Evolutionary conservation across 37 sponge, comb jelly and placozoan species (phyloP).

Genomic region (Theonella swinhoei): DNA sequence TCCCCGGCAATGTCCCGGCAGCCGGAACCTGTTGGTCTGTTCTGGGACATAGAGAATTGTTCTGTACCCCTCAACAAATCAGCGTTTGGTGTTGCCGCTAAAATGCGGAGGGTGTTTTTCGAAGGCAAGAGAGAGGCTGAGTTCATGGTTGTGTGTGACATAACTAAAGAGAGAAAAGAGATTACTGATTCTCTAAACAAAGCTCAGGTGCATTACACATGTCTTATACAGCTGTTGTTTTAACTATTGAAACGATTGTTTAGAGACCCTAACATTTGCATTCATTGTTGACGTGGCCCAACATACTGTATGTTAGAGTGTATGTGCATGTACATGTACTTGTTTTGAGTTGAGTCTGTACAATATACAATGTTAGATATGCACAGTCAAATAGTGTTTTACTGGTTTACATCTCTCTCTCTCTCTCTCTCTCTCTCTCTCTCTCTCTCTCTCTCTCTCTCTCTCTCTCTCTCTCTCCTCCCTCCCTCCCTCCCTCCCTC

Average conservation of each 20-base stretch:
- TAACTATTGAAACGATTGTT: background rate
- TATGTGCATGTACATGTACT: constrained; percentile 36
- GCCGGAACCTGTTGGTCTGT: constrained; percentile 86
- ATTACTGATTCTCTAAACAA: constrained; percentile 75
- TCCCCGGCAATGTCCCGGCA: background rate
- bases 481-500: background rate
- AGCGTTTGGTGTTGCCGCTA: constrained; percentile 66
- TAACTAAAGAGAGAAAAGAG: constrained; percentile 73
- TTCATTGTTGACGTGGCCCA: background rate
- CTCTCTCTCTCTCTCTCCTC: background rate
- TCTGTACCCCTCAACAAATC: constrained; percentile 70
- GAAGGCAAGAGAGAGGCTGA: constrained; percentile 86
- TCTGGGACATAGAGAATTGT: constrained; percentile 96
- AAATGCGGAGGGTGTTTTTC: constrained; percentile 75
- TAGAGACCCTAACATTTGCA: background rate
- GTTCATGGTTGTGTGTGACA: constrained; percentile 94
- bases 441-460: constrained; percentile 20
- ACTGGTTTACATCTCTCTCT: background rate
- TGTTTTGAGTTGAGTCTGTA: too few relatives aligned
- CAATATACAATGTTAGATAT: background rate
- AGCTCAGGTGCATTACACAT: constrained; percentile 68
- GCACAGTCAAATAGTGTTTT: background rate
- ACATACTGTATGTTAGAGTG: background rate
- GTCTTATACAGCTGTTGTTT: background rate
- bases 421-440: constrained; percentile 10